Conservation (phyloP, 2,797 vertebrate species). For the Artibeus jamaicensis region DNA sequence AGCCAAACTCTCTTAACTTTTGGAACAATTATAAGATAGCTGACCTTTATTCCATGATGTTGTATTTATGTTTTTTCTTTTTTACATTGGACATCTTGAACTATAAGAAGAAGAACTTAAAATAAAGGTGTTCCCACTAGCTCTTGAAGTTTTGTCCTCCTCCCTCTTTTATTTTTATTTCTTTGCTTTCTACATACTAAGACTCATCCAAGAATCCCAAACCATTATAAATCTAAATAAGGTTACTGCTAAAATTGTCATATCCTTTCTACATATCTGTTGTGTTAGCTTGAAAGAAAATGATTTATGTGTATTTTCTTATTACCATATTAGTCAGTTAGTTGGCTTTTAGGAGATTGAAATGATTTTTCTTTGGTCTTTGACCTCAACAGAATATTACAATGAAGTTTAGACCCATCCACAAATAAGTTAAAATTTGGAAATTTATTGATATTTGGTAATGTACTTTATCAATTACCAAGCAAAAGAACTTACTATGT, state of each 20-base stretch:
- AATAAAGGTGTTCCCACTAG: not conserved
- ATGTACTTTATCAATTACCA: not conserved
- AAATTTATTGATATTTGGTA: not conserved
- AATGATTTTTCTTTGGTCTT: not conserved
- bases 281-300: not conserved
- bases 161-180: not conserved
- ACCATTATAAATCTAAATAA: not conserved
- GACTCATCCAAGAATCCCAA: not conserved
- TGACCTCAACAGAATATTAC: conserved; percentile 9
- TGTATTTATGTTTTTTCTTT: not conserved
- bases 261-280: not conserved
- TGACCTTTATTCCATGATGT: not conserved
- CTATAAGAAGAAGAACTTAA: not conserved
- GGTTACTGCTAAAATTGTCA: not conserved
- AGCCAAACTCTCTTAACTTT: conserved; percentile 52
- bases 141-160: not conserved
- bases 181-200: not conserved
- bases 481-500: not conserved
- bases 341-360: not conserved
- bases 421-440: not conserved
- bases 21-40: conserved; percentile 45
- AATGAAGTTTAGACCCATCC: not conserved
- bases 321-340: not conserved
- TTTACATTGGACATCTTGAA: not conserved
- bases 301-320: not conserved